phyloP scores from a whole-genome alignment of 2,888 invertebrate genomes.

The Linhomoeus sp. region DNA sequence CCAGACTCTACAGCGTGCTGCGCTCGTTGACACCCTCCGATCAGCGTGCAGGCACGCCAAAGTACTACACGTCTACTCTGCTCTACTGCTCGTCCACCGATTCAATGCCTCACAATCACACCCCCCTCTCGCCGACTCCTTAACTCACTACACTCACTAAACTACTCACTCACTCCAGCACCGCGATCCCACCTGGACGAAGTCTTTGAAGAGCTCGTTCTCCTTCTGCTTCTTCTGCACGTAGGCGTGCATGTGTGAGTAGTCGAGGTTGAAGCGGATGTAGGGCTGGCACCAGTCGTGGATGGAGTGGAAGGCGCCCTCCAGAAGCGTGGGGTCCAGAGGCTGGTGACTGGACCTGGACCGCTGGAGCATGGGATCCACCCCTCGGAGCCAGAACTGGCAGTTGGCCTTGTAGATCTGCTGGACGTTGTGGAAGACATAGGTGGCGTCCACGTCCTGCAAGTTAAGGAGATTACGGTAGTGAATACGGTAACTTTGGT shows the following conservation, averaged over 20 bases:
- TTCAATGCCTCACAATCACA: too few species aligned
- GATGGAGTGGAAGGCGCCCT: conserved; percentile 48
- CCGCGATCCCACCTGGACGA: conserved; percentile 55
- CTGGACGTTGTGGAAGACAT: conserved; percentile 18
- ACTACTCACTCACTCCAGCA: too few species aligned
- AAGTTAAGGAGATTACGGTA: too few species aligned
- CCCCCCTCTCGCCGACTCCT: too few species aligned
- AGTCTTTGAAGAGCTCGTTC: conserved; percentile 65
- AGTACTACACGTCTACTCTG: too few species aligned
- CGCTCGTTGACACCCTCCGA: too few species aligned
- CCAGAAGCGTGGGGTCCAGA: conserved; percentile 51
- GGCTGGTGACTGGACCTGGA: conserved; percentile 40
- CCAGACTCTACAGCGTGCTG: too few species aligned
- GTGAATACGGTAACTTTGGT: too few species aligned
- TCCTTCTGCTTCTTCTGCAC: conserved; percentile 50
- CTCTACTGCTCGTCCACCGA: too few species aligned
- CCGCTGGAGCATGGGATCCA: conserved; percentile 54
- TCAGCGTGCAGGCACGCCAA: too few species aligned
- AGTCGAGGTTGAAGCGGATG: conserved; percentile 66
- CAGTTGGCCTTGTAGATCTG: conserved; percentile 27
- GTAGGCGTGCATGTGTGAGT: conserved; percentile 64
- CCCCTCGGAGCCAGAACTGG: conserved; percentile 58
- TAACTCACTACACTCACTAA: too few species aligned
- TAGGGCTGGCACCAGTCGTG: conserved; percentile 64
- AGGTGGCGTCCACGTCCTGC: conserved; percentile 11